These are phyloP conservation scores for Lutjanus campechanus DNA, from an alignment of 2,797 vertebrate species.

Conservation along the genomic window DNA sequence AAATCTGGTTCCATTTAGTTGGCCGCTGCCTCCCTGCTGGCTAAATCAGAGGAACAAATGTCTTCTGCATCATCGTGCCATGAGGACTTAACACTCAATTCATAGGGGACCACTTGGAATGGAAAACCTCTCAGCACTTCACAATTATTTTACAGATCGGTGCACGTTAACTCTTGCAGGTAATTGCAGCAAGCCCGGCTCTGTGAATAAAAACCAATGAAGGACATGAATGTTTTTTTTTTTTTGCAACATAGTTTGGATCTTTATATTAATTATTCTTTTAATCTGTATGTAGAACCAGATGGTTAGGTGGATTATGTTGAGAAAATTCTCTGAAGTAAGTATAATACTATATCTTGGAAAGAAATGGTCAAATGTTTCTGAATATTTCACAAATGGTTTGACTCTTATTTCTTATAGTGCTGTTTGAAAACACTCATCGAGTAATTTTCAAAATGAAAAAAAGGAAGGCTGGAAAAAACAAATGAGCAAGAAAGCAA, in stretches of 20 bases:
- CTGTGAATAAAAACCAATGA: slow-evolving; percentile 56
- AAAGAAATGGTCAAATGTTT: slow-evolving; percentile 3
- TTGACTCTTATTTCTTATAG: neutral
- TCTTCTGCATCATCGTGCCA: slow-evolving; percentile 71
- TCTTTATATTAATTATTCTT: slow-evolving; percentile 38
- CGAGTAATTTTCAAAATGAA: neutral
- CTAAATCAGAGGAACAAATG: slow-evolving; percentile 77
- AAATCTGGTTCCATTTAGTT: slow-evolving; percentile 76
- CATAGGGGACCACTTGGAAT: slow-evolving; percentile 77
- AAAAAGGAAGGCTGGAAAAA: neutral
- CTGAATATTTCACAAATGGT: neutral
- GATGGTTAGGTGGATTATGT: slow-evolving; percentile 22
- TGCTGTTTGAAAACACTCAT: slow-evolving; percentile 1
- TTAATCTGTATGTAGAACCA: slow-evolving; percentile 29
- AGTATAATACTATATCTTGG: neutral
- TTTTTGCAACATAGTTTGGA: slow-evolving; percentile 21
- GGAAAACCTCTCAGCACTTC: slow-evolving; percentile 81
- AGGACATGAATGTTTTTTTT: slow-evolving; percentile 31
- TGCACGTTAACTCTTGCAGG: slow-evolving; percentile 81
- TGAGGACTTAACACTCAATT: slow-evolving; percentile 79
- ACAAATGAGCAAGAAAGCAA: slow-evolving; percentile 18
- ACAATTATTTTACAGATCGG: slow-evolving; percentile 81
- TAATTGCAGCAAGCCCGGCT: slow-evolving; percentile 70
- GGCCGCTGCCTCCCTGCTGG: slow-evolving; percentile 69
- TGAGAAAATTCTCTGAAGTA: neutral